Evolutionary conservation across 2,113 vertebrate genomes (phyloP).

Genomic region (Labeo rohita): DNA sequence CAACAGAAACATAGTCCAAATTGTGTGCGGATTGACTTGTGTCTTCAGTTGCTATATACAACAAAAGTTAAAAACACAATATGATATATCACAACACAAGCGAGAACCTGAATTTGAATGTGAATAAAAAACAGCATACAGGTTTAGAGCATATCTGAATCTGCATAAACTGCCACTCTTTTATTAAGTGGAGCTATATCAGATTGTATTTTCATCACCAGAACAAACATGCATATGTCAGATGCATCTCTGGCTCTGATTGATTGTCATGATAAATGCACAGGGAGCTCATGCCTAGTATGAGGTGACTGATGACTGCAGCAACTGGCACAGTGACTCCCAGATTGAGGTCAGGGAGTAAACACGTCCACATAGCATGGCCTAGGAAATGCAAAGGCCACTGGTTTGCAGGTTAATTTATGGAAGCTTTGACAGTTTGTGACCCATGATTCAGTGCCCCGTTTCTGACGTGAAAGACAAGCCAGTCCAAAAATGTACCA

Average conservation of each 20-base stretch:
- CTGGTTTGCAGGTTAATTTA: conserved; percentile 72
- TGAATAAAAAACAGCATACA: background rate
- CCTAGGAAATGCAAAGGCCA: conserved; percentile 70
- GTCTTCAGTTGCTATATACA: background rate
- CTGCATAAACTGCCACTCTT: background rate
- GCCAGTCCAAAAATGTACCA: conserved; percentile 53
- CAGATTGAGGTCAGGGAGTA: conserved; percentile 67
- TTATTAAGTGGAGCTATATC: background rate
- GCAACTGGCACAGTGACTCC: conserved; percentile 67
- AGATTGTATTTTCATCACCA: background rate
- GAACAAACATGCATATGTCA: background rate
- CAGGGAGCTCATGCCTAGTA: conserved; percentile 22
- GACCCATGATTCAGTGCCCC: conserved; percentile 63
- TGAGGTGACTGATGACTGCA: conserved; percentile 60
- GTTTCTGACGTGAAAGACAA: conserved; percentile 62
- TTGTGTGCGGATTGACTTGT: background rate
- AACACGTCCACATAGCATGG: conserved; percentile 69
- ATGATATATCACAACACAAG: too few species aligned
- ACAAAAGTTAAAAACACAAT: background rate
- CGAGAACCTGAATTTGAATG: background rate
- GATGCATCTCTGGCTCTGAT: conserved; percentile 2
- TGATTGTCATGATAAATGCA: conserved; percentile 22
- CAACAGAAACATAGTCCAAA: background rate
- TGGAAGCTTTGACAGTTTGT: conserved; percentile 66
- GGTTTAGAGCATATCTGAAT: background rate